Conservation (phyloP, 2,113 vertebrate species). For the Ctenomys sociabilis region DNA sequence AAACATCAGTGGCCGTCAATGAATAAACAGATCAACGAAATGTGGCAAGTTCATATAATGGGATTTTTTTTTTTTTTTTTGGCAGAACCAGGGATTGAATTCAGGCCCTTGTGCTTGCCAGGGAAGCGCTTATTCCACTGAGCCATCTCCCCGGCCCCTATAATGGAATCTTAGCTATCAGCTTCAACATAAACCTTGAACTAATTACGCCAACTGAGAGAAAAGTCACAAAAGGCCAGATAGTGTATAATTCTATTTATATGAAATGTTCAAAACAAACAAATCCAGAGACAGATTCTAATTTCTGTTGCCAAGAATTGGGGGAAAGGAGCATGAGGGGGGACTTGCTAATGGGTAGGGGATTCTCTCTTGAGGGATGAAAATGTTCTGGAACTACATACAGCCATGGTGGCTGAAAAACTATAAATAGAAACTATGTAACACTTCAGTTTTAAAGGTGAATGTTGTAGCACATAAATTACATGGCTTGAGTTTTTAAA, state of each 20-base stretch:
- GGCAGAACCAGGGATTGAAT: no score
- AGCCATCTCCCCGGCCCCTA: no score
- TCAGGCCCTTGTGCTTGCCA: no score
- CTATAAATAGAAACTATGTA: not conserved
- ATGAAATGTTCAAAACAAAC: not conserved
- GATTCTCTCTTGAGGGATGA: not conserved
- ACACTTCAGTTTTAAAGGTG: constrained; percentile 22
- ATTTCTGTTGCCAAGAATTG: not conserved
- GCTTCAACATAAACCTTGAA: constrained; percentile 36
- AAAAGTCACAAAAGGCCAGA: constrained; percentile 16
- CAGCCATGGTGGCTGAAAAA: not conserved
- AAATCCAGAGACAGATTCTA: constrained; percentile 50
- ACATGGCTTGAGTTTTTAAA: not conserved
- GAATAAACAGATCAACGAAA: constrained; percentile 31
- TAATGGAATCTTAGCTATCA: not conserved
- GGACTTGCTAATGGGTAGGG: not conserved
- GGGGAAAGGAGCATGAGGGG: not conserved
- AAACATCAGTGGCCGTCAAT: not conserved
- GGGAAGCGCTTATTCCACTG: no score
- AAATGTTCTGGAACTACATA: constrained; percentile 22
- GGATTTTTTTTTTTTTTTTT: no score
- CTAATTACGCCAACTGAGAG: constrained; percentile 6
- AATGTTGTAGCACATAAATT: constrained; percentile 3
- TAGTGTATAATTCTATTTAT: not conserved
- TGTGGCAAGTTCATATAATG: not conserved